Evolutionary conservation across 2,888 invertebrate genomes (phyloP).

Genomic region (Mallateleia sp.): DNA sequence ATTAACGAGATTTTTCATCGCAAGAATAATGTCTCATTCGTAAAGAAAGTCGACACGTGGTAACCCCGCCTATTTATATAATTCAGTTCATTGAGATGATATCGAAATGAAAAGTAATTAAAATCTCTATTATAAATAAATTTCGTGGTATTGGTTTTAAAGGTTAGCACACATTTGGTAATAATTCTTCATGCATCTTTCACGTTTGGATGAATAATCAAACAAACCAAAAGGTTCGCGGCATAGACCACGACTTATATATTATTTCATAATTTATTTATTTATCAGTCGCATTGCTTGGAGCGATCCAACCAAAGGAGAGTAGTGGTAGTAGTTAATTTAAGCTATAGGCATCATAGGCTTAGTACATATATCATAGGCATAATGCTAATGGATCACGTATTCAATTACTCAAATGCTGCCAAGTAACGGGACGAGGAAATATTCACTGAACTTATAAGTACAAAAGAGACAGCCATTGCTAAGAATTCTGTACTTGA

Average conservation of each 20-base stretch:
- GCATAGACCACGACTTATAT: not conserved
- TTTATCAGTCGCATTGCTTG: not conserved
- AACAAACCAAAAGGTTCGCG: not conserved
- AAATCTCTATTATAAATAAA: slow-evolving; percentile 6
- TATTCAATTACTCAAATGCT: slow-evolving; percentile 35
- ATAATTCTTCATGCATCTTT: not conserved
- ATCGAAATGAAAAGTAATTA: slow-evolving; percentile 24
- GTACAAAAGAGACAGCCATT: not conserved
- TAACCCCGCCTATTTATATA: not conserved
- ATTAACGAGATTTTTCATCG: slow-evolving; percentile 21
- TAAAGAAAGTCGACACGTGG: slow-evolving; percentile 9
- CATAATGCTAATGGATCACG: slow-evolving; percentile 39
- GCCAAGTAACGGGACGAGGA: slow-evolving; percentile 16
- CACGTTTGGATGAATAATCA: not conserved
- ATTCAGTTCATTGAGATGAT: not conserved
- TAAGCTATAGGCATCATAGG: not conserved
- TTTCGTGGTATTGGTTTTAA: not conserved
- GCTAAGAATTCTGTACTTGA: not conserved
- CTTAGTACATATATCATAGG: slow-evolving; percentile 5
- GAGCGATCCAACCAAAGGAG: not conserved
- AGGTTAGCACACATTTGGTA: not conserved
- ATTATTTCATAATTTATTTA: slow-evolving; percentile 12
- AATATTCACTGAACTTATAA: not conserved
- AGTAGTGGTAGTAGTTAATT: not conserved
- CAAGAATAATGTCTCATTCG: slow-evolving; percentile 1